Evolutionary conservation across 2,113 vertebrate species (phyloP).

Genomic region (Hippocampus barbouri): DNA sequence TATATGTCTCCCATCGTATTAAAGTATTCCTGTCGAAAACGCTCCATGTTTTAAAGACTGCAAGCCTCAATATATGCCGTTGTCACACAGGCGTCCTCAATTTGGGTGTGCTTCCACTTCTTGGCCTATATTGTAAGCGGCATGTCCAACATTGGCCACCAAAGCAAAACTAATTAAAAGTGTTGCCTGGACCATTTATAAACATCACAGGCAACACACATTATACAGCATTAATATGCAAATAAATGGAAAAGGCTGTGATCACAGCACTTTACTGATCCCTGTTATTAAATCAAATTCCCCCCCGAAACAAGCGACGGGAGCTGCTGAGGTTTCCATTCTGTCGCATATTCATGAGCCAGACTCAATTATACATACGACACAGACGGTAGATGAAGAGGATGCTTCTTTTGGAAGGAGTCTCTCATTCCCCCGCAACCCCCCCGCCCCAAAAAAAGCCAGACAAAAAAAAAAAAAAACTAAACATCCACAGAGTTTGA

Average conservation of each 20-base stretch:
- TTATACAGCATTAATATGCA: slow-evolving; percentile 70
- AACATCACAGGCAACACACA: slow-evolving; percentile 52
- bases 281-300: slow-evolving; percentile 74
- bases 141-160: slow-evolving; percentile 9
- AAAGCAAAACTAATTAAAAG: slow-evolving; percentile 64
- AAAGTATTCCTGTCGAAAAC: background rate
- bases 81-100: slow-evolving; percentile 6
- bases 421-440: too few relatives aligned
- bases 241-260: slow-evolving; percentile 58
- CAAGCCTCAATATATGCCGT: too few relatives aligned
- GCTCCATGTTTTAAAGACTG: too few relatives aligned
- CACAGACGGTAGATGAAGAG: slow-evolving; percentile 36
- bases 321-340: slow-evolving; percentile 60
- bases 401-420: background rate
- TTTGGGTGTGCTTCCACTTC: slow-evolving; percentile 28
- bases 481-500: background rate
- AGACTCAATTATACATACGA: slow-evolving; percentile 74
- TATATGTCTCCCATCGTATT: background rate
- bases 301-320: slow-evolving; percentile 57
- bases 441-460: too few relatives aligned
- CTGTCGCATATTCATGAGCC: slow-evolving; percentile 67
- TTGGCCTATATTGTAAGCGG: slow-evolving; percentile 7
- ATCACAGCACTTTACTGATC: slow-evolving; percentile 62
- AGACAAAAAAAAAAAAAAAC: background rate
- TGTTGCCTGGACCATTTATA: slow-evolving; percentile 45